These are phyloP conservation scores for Papilio helenus DNA, from an alignment of 1,140 invertebrate species.

Conservation along the genomic window DNA sequence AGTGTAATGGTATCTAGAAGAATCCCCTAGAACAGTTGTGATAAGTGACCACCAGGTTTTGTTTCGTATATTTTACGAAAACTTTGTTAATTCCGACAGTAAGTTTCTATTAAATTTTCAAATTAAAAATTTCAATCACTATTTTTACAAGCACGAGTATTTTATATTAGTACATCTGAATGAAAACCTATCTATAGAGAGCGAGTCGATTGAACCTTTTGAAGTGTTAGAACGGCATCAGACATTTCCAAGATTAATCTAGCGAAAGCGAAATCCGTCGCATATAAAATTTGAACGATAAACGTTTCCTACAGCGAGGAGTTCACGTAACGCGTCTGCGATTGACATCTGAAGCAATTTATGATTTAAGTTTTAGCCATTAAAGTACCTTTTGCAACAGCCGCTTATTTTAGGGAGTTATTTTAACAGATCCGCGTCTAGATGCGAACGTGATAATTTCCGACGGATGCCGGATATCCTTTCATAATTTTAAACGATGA, in stretches of 20 bases:
- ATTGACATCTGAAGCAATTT: conserved; percentile 12
- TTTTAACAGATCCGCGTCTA: conserved; percentile 49
- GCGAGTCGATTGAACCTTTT: neutral
- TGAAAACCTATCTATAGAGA: neutral
- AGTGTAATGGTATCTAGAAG: neutral
- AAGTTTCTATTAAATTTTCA: too few species aligned
- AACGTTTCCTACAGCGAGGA: neutral
- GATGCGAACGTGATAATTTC: conserved; percentile 42
- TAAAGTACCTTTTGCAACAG: conserved; percentile 25
- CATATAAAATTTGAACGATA: conserved; percentile 34
- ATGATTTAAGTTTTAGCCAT: conserved; percentile 7
- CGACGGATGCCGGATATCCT: conserved; percentile 49
- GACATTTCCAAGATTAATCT: conserved; percentile 31
- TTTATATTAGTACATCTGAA: neutral
- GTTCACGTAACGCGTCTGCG: conserved; percentile 10
- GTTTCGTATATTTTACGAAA: too few species aligned
- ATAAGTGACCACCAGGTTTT: neutral
- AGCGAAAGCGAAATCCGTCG: conserved; percentile 23
- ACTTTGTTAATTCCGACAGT: too few species aligned
- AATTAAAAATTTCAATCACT: too few species aligned
- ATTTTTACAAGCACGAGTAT: neutral
- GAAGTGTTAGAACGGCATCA: neutral
- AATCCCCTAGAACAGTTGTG: neutral
- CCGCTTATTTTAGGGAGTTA: conserved; percentile 37
- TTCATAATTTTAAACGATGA: conserved; percentile 52